Base-by-base conservation (phyloP, 1,140 invertebrate genomes). In the Drosophila nigromelanica region DNA sequence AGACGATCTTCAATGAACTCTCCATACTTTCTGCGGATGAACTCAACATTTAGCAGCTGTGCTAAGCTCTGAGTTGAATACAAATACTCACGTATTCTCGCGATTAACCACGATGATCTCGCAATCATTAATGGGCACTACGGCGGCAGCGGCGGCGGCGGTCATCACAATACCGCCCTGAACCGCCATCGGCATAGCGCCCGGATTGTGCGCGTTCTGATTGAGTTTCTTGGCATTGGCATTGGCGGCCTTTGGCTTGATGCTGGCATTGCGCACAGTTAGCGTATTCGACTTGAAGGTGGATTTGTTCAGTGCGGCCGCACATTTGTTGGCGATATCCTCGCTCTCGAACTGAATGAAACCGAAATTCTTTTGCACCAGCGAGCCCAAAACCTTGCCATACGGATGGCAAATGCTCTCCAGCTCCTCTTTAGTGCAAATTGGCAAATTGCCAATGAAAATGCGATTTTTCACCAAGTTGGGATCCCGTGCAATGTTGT, bases 21-120 rank as follows among this genome's bases (percentile, higher is more conserved):
- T 1, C 97, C 98, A 92, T 98, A 99, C 76, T 96, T 95, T 56
- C 97, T 97, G 55, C 11, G 35, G 0, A 24, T 1, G 11, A 2
- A 35, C 39, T 3, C 3, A 4, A 42, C 4, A 10, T 8, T 15
- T 43, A 11, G 42, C 1, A 48, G 37, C 59, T 45, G 60, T 45
- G 33, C 56, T 43, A 55, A 64, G 7, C 8, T 0, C 7, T 4
- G 2, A 1, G 4, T 15, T 0, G 11, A 24, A 7, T 4, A 43
- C 3, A 6, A n/a, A 11, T 42, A 86, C 94, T 95, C 93, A 97
- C 96, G 96, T 97, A 51, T 97, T 93, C 7, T 93, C 90, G 91
- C 96, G 96, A 30, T 95, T 95, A 0, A 96, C 95, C 11, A 97
- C 96, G 76, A 98, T 96, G 59, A 98, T 97, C 92, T 97, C 97